phyloP scores from a whole-genome alignment of 2,797 vertebrate genomes.

The Oryzias sinensis region DNA sequence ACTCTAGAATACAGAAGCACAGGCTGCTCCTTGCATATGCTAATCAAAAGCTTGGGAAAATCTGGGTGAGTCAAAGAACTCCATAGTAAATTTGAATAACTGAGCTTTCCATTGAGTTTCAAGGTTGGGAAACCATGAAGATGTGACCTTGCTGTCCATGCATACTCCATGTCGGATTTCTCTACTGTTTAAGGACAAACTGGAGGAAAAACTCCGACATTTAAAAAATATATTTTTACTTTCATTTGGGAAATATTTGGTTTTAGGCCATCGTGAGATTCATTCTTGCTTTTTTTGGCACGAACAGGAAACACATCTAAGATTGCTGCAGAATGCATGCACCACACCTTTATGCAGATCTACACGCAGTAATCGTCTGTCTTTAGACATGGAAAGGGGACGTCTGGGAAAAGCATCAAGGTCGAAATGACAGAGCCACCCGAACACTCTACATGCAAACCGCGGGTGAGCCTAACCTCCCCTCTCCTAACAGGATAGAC shows the following conservation, averaged over 20 bases:
- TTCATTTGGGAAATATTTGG: constrained; percentile 10
- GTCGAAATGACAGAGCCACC: constrained; percentile 70
- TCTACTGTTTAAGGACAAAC: constrained; percentile 25
- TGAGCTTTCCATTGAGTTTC: constrained; percentile 66
- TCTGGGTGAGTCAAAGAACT: constrained; percentile 65
- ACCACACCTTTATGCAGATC: constrained; percentile 40
- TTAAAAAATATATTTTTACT: constrained; percentile 23
- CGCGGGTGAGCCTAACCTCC: constrained; percentile 46
- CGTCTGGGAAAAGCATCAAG: constrained; percentile 63
- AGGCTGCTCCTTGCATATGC: constrained; percentile 73
- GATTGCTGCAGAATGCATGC: constrained; percentile 13
- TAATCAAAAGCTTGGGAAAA: constrained; percentile 75
- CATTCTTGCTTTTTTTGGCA: too few relatives aligned
- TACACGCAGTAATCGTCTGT: constrained; percentile 33
- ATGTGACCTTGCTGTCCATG: constrained; percentile 70
- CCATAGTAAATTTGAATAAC: constrained; percentile 70
- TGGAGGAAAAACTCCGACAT: constrained; percentile 25
- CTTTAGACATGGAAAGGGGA: constrained; percentile 35
- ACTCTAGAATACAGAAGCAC: constrained; percentile 78
- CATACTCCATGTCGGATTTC: constrained; percentile 60
- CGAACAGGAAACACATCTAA: background rate
- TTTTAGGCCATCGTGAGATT: background rate
- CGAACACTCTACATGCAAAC: constrained; percentile 69
- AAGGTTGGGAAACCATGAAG: constrained; percentile 67
- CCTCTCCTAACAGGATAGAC: constrained; percentile 74